phyloP scores from a whole-genome alignment of 2,888 invertebrate species.

The Agrochola circellaris region DNA sequence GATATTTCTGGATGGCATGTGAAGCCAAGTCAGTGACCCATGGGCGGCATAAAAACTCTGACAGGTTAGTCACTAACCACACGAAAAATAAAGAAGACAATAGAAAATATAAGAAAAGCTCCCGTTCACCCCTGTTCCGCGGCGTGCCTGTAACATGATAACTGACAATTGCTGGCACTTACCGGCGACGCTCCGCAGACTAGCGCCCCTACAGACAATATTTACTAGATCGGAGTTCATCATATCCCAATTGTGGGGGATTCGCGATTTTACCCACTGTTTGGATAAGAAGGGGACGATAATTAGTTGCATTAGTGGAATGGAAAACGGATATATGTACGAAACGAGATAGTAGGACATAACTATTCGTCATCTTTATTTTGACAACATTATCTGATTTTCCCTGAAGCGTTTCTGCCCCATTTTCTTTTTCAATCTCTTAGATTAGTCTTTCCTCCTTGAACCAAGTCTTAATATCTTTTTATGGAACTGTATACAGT shows the following conservation, averaged over 20 bases:
- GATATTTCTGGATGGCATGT: too few species aligned
- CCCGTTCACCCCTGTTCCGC: constrained; percentile 43
- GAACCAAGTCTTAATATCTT: background rate
- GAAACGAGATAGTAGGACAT: background rate
- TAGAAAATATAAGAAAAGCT: background rate
- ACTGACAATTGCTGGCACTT: constrained; percentile 75
- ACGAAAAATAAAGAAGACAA: background rate
- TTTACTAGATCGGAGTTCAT: constrained; percentile 54
- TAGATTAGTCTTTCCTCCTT: too few species aligned
- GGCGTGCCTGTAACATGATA: constrained; percentile 73
- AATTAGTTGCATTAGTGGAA: constrained; percentile 45
- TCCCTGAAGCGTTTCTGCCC: background rate
- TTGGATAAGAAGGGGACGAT: constrained; percentile 23
- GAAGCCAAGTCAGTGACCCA: too few species aligned
- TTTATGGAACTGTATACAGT: background rate
- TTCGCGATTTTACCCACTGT: constrained; percentile 40
- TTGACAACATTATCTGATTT: background rate
- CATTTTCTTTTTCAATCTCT: too few species aligned
- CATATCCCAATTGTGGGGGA: constrained; percentile 37
- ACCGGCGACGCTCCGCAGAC: constrained; percentile 54
- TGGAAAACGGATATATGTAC: constrained; percentile 36
- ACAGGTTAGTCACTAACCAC: too few species aligned
- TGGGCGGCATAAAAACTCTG: too few species aligned
- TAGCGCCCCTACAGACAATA: constrained; percentile 46
- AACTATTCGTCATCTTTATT: background rate